phyloP scores from a whole-genome alignment of 2,888 invertebrate species.

The Tuberolachnus salignus region DNA sequence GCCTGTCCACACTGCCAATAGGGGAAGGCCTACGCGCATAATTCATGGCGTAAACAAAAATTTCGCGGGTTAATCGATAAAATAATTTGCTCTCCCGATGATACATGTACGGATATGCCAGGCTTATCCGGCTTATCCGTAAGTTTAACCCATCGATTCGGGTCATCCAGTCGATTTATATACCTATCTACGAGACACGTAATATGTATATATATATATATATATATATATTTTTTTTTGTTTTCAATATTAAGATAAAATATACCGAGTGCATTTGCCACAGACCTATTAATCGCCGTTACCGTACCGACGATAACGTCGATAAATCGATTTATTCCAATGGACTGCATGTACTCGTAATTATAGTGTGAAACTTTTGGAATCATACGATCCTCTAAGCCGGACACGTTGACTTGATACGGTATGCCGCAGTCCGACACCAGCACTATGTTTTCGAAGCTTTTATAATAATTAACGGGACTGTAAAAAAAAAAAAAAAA shows the following conservation, averaged over 20 bases:
- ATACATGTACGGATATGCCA: too few species aligned
- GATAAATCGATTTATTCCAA: constrained; percentile 70
- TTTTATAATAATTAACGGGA: constrained; percentile 63
- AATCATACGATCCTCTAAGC: constrained; percentile 64
- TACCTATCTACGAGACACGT: too few species aligned
- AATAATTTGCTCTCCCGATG: too few species aligned
- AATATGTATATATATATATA: not conserved
- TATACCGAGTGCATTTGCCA: not conserved
- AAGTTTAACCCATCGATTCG: too few species aligned
- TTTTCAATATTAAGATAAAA: not conserved
- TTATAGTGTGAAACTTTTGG: constrained; percentile 67
- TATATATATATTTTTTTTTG: not conserved
- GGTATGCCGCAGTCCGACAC: constrained; percentile 73
- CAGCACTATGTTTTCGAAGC: constrained; percentile 74
- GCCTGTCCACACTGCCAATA: too few species aligned
- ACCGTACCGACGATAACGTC: constrained; percentile 71
- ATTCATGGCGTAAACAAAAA: too few species aligned
- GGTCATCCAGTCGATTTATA: too few species aligned
- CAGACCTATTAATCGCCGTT: constrained; percentile 68
- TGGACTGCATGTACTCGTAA: constrained; percentile 66
- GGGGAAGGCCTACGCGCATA: too few species aligned
- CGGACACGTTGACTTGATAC: constrained; percentile 64
- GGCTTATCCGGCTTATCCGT: too few species aligned
- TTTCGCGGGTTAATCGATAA: too few species aligned
- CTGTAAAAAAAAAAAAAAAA: constrained; percentile 55